Evolutionary conservation across 2,797 vertebrate genomes (phyloP).

Genomic region (Phrynocephalus forsythii): DNA sequence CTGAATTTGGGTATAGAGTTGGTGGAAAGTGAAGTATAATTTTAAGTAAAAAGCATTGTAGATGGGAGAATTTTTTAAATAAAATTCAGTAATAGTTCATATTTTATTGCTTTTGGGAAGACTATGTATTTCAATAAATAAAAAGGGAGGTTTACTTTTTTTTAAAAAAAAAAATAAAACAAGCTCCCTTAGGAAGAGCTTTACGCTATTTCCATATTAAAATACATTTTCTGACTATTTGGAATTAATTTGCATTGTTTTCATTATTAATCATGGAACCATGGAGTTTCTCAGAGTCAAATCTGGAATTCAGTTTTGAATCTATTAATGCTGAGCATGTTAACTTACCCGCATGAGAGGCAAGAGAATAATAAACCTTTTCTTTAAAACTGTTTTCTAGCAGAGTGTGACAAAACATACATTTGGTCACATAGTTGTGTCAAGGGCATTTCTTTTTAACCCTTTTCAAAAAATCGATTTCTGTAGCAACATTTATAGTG

Average conservation of each 20-base stretch:
- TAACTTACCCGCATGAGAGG: conserved; percentile 1
- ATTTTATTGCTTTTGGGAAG: not conserved
- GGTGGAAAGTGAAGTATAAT: conserved; percentile 27
- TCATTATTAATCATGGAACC: not conserved
- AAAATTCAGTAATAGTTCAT: not conserved
- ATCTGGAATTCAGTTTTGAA: conserved; percentile 1
- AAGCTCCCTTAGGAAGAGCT: not conserved
- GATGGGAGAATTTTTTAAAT: not conserved
- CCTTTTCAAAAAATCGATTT: conserved; percentile 55
- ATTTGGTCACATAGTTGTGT: conserved; percentile 28
- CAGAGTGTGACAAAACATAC: conserved; percentile 37
- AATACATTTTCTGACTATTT: not conserved
- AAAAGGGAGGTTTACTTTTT: no score
- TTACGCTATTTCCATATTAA: not conserved
- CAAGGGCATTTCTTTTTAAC: conserved; percentile 50
- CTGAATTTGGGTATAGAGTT: not conserved
- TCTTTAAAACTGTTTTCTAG: conserved; percentile 32
- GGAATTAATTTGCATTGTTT: not conserved
- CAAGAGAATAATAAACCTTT: not conserved
- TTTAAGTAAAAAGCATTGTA: not conserved
- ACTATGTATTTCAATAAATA: not conserved
- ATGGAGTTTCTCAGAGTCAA: not conserved
- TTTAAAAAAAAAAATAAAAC: not conserved
- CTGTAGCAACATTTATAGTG: conserved; percentile 44
- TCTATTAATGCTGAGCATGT: conserved; percentile 2